Percentiles rank a stretch among this genome's conserved stretches.
Conservation (phyloP, 2,113 vertebrate species). For the Myrmophylax atrothorax region DNA sequence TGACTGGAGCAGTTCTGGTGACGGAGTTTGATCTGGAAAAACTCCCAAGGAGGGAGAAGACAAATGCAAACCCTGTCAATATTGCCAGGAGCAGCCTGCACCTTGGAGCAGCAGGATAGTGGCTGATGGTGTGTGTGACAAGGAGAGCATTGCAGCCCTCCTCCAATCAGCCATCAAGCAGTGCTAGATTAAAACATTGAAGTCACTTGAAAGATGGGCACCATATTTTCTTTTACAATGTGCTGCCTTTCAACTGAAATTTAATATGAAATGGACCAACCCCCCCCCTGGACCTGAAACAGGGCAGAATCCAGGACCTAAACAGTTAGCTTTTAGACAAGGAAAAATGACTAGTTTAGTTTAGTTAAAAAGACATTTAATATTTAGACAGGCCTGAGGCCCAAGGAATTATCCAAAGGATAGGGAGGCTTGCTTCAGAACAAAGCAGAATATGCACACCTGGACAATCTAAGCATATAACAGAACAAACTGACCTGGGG, state of each 20-base stretch:
- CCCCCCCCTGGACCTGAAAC: neutral
- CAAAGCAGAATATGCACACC: no score
- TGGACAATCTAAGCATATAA: no score
- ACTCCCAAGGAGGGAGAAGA: neutral
- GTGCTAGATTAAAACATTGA: neutral
- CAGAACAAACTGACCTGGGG: no score
- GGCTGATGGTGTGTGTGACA: fast-evolving
- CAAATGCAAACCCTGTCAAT: neutral
- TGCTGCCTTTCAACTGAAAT: neutral
- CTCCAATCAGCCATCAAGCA: no score
- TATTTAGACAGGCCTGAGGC: no score
- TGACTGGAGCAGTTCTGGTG: neutral
- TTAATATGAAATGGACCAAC: neutral
- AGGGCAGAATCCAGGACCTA: no score
- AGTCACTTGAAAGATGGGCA: neutral
- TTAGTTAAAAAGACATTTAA: no score
- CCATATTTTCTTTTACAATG: neutral
- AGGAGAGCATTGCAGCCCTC: neutral
- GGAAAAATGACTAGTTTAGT: no score
- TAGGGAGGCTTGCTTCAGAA: no score
- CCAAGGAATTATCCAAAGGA: no score
- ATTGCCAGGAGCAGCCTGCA: neutral
- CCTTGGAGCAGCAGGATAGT: fast-evolving
- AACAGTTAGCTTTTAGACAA: no score
- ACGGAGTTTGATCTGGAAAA: neutral